These are phyloP conservation scores for Halocynthia aurantium DNA, from an alignment of 23 tunicate genomes.

Conservation along the genomic window DNA sequence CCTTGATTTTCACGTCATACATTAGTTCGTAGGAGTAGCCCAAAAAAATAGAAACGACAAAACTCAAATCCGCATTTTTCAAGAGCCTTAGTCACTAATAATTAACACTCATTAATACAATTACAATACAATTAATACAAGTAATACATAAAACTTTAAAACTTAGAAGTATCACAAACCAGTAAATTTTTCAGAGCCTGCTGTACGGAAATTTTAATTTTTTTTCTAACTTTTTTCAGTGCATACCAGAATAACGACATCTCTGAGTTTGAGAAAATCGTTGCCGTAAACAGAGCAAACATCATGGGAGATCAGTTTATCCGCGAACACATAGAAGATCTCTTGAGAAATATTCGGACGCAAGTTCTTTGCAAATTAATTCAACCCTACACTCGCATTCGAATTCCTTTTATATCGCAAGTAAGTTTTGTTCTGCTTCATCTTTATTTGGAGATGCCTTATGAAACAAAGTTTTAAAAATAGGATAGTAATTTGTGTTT, in stretches of 20 bases:
- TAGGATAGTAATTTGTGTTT: background rate
- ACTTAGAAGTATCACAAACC: too few relatives aligned
- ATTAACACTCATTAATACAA: too few relatives aligned
- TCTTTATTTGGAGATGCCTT: background rate
- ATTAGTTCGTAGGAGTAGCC: too few relatives aligned
- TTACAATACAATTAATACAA: too few relatives aligned
- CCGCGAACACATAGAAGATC: conserved; percentile 92
- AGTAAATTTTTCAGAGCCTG: too few relatives aligned
- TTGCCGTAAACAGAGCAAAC: conserved; percentile 65
- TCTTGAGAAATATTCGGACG: conserved; percentile 77
- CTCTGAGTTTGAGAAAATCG: conserved; percentile 74
- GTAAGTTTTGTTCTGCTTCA: conserved; percentile 25
- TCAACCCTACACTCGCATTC: conserved; percentile 74
- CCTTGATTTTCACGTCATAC: too few relatives aligned
- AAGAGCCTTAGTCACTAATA: too few relatives aligned
- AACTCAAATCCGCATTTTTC: too few relatives aligned
- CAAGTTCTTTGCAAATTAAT: conserved; percentile 93
- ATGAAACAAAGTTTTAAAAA: background rate
- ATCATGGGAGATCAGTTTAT: conserved; percentile 96
- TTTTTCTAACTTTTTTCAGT: too few relatives aligned
- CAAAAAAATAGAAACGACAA: too few relatives aligned
- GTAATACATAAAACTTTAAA: too few relatives aligned
- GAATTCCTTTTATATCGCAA: conserved; percentile 85
- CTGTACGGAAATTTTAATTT: too few relatives aligned
- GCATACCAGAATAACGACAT: conserved; percentile 96